phyloP scores from a whole-genome alignment of 2,797 vertebrate species.

The Naso thynnoides region DNA sequence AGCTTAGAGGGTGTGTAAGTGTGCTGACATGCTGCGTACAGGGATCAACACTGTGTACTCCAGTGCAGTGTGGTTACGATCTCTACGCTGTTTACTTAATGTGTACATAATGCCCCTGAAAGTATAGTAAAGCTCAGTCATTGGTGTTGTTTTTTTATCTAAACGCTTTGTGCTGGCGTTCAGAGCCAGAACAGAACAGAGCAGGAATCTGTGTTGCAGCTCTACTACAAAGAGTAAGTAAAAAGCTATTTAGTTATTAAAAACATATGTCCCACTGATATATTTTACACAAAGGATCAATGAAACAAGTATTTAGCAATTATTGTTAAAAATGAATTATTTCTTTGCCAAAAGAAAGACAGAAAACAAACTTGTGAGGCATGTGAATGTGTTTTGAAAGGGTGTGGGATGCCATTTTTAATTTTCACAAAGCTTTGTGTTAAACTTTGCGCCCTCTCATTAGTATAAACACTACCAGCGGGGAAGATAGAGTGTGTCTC shows the following conservation, averaged over 20 bases:
- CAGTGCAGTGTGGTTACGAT: background rate
- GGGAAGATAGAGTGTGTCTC: slow-evolving; percentile 14
- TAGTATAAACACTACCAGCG: slow-evolving; percentile 63
- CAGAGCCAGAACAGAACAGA: background rate
- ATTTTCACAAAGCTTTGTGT: slow-evolving; percentile 49
- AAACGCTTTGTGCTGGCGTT: background rate
- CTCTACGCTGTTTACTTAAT: background rate
- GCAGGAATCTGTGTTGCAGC: background rate
- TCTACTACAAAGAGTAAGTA: background rate
- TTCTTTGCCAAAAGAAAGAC: background rate
- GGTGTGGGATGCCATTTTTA: slow-evolving; percentile 35
- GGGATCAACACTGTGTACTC: background rate
- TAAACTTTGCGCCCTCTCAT: slow-evolving; percentile 57
- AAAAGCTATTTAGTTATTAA: background rate
- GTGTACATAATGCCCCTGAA: background rate
- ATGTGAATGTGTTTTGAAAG: slow-evolving; percentile 56
- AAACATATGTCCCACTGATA: background rate
- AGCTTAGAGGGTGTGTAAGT: background rate
- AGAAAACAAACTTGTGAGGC: background rate
- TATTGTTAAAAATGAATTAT: background rate
- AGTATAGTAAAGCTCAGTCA: background rate
- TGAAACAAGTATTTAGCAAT: background rate
- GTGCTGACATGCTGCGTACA: background rate
- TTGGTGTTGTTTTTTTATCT: no score
- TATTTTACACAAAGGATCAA: background rate